Base-by-base conservation (phyloP, 2,797 vertebrate species). In the Silurus lanzhouensis region DNA sequence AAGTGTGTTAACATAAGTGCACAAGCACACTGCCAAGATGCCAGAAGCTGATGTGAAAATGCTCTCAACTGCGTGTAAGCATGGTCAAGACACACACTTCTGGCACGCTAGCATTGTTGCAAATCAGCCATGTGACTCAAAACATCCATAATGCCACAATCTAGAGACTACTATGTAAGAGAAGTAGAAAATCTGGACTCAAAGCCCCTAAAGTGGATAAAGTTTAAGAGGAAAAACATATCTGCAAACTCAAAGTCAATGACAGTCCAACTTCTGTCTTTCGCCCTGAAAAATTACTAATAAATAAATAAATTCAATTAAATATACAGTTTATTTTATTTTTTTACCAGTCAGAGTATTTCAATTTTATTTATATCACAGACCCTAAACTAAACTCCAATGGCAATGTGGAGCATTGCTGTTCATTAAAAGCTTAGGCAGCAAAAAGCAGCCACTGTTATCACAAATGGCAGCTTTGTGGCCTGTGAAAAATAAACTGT, bases 391-490 rank as follows among this genome's bases (percentile, higher is more conserved):
- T 91, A 91, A 90, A 89, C 91, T 93, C 85, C 86, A 89, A 87
- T 70, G 85, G 85, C 89, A 92, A 91, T 63, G 77, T 86, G 91
- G 91, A 88, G 88, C 89, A 89, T 85, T 76, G 83, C 88, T 90
- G 85, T 92, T 92, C 90, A 92, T 94, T 93, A 90, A 66, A 64
- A 89, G 89, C 88, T 89, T 83, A 89, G 78, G 88, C 77, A 67
- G 88, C 89, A 94, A 92, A 95, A 95, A 90, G 93, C 92, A 84
- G 72, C 90, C 90, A 93, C 92, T 95, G 94, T 94, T 93, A 92
- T 94, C 93, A 94, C 94, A 92, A 94, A 95, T 88, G 90, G 91
- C 90, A 86, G 92, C 94, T 94, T 95, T 95, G 93, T 96, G 89
- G 90, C 22, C 87, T 19, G 22, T 88, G 92, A 93, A 94, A 96